Evolutionary conservation across 1,140 invertebrate genomes (phyloP), one percentile per base, ranked within the genome.

Genomic region (Musca domestica): DNA sequence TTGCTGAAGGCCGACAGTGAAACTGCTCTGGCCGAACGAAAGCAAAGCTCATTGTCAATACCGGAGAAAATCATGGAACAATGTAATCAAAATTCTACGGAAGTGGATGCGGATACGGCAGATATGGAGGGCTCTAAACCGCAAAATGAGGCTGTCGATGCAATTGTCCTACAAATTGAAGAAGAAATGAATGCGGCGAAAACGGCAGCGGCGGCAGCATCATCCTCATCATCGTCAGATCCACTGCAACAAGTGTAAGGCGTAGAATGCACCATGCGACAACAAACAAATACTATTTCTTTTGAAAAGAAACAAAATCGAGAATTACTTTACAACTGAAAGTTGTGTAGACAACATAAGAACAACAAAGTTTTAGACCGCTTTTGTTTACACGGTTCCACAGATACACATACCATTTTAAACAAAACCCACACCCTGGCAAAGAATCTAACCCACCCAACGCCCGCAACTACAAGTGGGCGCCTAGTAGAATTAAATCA

Each of bases 1-100:
- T 61, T 81, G 17, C 67, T 81, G 12, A 78, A 76, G 64, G 73
- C 79, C 0, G 78, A 80, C 17, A 81, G 78, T 5, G 78, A 81
- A 54, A 74, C 76, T 15, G 78, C 78, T 0, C 41, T 80, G 6
- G 74, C 71, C 7, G 77, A 80, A 20, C 70, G 76, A 0, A 80
- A 80, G 41, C 34, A 75, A 20, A 66, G 64, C 25, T 58, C 51
- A 5, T 25, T 66, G 3, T 69, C 64, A 9, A 41, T 69, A 23
- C 23, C 64, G 15, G 23, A 54, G 4, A 52, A 61, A 48, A 69
- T 69, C 17, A 52, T 64, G 2, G 68, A 69, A 6, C 64, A 66
- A 61, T 17, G 27, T 12, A 41, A 41, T 41, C 34, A 41, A 41
- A 30, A 30, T 23, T 23, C 22, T 2, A 41, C 30, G 20, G 54